A percentile compares a stretch with the other conserved stretches of the same genome.
Evolutionary conservation across 2,113 vertebrate species (phyloP).

Genomic region (Indicator maculatus): DNA sequence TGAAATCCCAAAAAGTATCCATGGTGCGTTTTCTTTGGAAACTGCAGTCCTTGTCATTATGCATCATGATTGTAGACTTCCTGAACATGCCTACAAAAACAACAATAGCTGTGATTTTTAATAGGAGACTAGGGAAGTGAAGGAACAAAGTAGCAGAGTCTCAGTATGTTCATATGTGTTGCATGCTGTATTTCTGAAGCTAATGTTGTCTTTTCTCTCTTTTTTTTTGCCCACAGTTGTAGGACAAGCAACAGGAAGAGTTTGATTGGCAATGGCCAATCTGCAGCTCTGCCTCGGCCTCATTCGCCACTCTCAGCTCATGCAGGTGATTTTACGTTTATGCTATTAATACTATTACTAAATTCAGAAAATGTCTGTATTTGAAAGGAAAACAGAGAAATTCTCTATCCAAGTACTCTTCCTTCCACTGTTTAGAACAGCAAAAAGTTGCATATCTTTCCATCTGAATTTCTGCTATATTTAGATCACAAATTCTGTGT

Average conservation of each 20-base stretch:
- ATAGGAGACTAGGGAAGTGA: neutral
- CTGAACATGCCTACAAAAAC: neutral
- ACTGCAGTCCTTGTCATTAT: neutral
- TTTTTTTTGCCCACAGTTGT: slow-evolving; percentile 79
- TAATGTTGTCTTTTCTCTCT: neutral
- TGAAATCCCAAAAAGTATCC: neutral
- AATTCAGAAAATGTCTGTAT: neutral
- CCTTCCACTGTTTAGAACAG: neutral
- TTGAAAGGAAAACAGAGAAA: neutral
- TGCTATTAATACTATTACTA: neutral
- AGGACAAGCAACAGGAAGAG: slow-evolving; percentile 96
- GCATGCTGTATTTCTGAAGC: neutral
- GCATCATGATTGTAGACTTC: neutral
- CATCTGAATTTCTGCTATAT: neutral
- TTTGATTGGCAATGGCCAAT: slow-evolving; percentile 92
- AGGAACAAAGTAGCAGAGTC: neutral
- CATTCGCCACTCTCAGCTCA: slow-evolving; percentile 95
- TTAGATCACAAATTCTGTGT: neutral
- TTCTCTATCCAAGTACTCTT: neutral
- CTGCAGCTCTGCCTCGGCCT: slow-evolving; percentile 89
- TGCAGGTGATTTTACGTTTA: slow-evolving; percentile 79
- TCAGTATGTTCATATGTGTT: neutral
- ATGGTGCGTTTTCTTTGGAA: neutral
- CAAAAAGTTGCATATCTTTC: neutral
- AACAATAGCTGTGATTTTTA: slow-evolving; percentile 17